Base-by-base conservation (phyloP, 1,140 invertebrate genomes). In the Zaprionus taronus region DNA sequence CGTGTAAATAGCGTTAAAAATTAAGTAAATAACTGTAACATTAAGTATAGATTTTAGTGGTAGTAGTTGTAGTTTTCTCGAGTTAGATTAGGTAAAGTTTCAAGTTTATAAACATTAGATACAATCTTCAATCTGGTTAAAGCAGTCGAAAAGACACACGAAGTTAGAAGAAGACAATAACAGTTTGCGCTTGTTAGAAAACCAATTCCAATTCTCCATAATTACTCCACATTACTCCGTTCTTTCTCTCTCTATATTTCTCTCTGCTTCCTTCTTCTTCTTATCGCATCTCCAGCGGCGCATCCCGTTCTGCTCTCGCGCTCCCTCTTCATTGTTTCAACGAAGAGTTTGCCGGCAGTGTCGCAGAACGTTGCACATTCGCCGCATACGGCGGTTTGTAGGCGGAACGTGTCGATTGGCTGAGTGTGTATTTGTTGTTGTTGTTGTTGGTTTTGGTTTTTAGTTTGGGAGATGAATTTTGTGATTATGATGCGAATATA, bases 361-460 rank as follows among this genome's bases (percentile, higher is more conserved):
- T 96, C 51, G 95, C 95, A 65, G 95, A 96, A 93, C 95, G 93
- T 93, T 95, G 95, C 83, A 95, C 95, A 79, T 93, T 93, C 14
- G 92, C 87, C 84, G 95, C 92, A 79, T 95, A 95, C 84, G 95
- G 95, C 93, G 95, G 95, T 93, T 95, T 96, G 83, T 96, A 93
- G 74, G 94, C 94, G 79, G 95, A 96, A 87, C 95, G 94, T 65
- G 95, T 96, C 22, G 95, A 96, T 93, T 96, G 92, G 81, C 92
- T 93, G 84, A 22, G 31, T 22, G 47, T 28, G 31, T 26, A 63
- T 72, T 49, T 47, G 26, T 7, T 34, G n/a, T 63, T 56, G 31
- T 7, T 36, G 31, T 56, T 44, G 47, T 31, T 24, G 14, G 79
- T 36, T 67, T 47, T 22, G 51, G 41, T 64, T 78, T 36, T 61